Evolutionary conservation across 2,888 invertebrate genomes (phyloP).

Genomic region (Amiota mariae): DNA sequence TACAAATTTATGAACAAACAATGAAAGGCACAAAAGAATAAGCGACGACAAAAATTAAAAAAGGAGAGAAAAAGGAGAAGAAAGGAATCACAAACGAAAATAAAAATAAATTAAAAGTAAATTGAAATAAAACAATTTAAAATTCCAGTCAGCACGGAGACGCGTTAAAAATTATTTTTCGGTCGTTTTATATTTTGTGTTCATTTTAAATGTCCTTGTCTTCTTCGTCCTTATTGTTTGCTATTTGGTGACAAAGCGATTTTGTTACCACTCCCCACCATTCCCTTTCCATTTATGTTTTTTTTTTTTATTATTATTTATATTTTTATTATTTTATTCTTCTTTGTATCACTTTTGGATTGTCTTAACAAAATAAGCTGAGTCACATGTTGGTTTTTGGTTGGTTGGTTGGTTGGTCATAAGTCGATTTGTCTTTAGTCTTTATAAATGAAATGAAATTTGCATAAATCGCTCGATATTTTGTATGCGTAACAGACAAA

Average conservation of each 20-base stretch:
- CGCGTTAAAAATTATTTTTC: background rate
- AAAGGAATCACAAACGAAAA: background rate
- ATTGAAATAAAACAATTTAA: slow-evolving; percentile 2
- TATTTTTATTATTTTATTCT: slow-evolving; percentile 1
- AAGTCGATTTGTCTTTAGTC: too few relatives aligned
- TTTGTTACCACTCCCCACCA: background rate
- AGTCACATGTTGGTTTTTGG: too few relatives aligned
- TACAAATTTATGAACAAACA: slow-evolving; percentile 33
- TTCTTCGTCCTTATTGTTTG: background rate
- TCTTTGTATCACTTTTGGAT: too few relatives aligned
- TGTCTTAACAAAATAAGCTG: background rate
- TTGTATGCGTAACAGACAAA: too few relatives aligned
- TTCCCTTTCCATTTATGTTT: background rate
- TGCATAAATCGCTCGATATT: slow-evolving; percentile 16
- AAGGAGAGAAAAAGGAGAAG: background rate
- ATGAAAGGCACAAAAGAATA: slow-evolving; percentile 32
- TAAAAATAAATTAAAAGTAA: slow-evolving; percentile 4
- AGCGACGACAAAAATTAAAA: slow-evolving; percentile 42
- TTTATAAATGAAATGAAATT: background rate
- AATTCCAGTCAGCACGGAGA: background rate
- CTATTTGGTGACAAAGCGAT: background rate
- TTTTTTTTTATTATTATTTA: background rate
- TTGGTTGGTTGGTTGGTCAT: background rate
- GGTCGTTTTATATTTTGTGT: background rate
- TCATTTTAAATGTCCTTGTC: background rate